Evolutionary conservation across 1,140 invertebrate species (phyloP).

Genomic region (Grapholita molesta): DNA sequence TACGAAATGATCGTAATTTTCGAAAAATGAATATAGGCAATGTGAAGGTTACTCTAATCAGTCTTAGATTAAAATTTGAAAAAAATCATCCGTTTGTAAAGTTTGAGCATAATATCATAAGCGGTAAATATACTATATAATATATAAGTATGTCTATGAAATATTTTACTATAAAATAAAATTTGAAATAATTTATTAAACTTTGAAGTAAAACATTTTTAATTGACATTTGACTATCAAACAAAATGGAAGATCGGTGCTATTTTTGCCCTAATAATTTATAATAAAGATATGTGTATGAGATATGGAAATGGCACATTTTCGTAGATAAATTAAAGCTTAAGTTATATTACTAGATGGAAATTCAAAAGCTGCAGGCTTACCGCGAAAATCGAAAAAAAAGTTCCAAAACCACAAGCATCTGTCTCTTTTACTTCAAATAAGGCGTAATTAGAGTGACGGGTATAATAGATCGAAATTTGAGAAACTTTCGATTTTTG

Average conservation of each 20-base stretch:
- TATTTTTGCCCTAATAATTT: conserved; percentile 9
- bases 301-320: conserved; percentile 40
- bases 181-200: conserved; percentile 13
- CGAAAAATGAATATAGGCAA: conserved; percentile 18
- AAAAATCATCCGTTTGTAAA: conserved; percentile 24
- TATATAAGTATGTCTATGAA: conserved; percentile 15
- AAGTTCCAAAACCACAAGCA: no score
- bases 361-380: conserved; percentile 12
- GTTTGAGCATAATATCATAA: conserved; percentile 43
- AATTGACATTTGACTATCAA: conserved; percentile 24
- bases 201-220: conserved; percentile 17
- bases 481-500: no score
- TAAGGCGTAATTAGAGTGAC: no score
- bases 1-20: conserved; percentile 20
- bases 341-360: conserved; percentile 18
- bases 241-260: conserved; percentile 32
- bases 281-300: conserved; percentile 29
- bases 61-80: conserved; percentile 59
- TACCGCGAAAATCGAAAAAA: no score
- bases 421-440: no score
- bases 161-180: conserved; percentile 15
- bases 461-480: no score
- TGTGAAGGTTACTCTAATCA: conserved; percentile 58
- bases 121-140: conserved; percentile 23
- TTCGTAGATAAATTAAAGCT: conserved; percentile 43